Evolutionary conservation across 2,113 vertebrate genomes (phyloP).

Genomic region (Mungos mungo): DNA sequence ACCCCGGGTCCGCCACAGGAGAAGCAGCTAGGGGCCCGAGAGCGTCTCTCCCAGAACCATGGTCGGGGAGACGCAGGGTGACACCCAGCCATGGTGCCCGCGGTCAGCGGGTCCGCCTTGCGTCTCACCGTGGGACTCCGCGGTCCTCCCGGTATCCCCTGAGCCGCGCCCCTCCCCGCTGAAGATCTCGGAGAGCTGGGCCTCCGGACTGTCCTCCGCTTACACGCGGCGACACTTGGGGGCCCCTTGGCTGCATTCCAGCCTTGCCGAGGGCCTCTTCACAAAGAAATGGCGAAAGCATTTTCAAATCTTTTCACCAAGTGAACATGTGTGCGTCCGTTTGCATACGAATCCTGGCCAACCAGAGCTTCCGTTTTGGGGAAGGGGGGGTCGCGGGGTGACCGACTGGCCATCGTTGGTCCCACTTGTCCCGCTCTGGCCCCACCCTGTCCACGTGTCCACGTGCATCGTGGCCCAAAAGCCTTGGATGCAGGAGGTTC

Average conservation of each 20-base stretch:
- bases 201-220: background rate
- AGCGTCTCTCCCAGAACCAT: background rate
- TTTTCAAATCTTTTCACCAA: slow-evolving; percentile 12
- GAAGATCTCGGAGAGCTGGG: background rate
- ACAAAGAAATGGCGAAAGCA: background rate
- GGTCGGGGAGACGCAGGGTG: background rate
- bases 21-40: rapidly evolving
- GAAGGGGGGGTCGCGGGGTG: rapidly evolving
- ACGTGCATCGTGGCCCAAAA: too few species aligned
- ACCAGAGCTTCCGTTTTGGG: background rate
- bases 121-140: rapidly evolving
- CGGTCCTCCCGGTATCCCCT: rapidly evolving
- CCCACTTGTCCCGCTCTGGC: too few species aligned
- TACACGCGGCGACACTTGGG: rapidly evolving
- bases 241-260: rapidly evolving
- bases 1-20: rapidly evolving
- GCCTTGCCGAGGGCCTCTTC: background rate
- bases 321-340: rapidly evolving
- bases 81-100: rapidly evolving
- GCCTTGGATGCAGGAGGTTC: background rate
- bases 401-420: rapidly evolving
- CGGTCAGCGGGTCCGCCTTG: rapidly evolving
- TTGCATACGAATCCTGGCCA: background rate
- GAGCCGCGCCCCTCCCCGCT: rapidly evolving
- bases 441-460: background rate